phyloP scores from a whole-genome alignment of 2,797 vertebrate species.

The Taeniopygia guttata region DNA sequence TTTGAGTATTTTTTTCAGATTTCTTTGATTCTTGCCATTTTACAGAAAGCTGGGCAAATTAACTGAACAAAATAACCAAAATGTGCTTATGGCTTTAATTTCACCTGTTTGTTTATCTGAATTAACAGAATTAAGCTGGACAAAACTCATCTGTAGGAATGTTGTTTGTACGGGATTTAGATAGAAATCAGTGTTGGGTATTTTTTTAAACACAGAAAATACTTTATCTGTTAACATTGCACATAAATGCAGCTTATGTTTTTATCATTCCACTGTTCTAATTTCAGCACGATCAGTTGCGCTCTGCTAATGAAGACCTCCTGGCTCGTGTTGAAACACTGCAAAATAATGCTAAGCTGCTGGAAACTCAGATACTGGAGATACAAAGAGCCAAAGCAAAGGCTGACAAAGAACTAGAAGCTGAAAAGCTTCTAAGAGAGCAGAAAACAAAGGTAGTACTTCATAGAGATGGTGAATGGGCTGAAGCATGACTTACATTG shows the following conservation, averaged over 20 bases:
- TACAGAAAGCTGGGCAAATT: not conserved
- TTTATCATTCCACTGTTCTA: not conserved
- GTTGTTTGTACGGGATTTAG: not conserved
- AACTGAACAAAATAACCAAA: not conserved
- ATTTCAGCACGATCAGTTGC: constrained; percentile 83
- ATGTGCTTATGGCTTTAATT: not conserved
- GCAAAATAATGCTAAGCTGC: constrained; percentile 81
- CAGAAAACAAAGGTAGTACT: constrained; percentile 88
- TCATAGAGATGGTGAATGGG: not conserved
- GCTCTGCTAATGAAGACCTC: constrained; percentile 86
- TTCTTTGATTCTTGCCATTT: not conserved
- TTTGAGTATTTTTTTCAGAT: not conserved
- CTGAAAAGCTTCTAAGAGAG: constrained; percentile 87
- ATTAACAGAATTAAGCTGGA: not conserved
- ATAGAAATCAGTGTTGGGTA: not conserved
- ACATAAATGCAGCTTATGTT: not conserved
- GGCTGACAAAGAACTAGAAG: constrained; percentile 86
- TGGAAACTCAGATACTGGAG: constrained; percentile 88
- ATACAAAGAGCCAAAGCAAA: constrained; percentile 78
- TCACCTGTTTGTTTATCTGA: not conserved
- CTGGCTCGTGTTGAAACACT: constrained; percentile 80
- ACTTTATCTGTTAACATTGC: not conserved
- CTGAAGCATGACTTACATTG: not conserved
- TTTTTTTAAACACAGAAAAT: not conserved
- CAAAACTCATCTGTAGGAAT: not conserved